These are phyloP conservation scores for Gnatocerus cornutus DNA, from an alignment of 2,888 invertebrate genomes.

Conservation along the genomic window DNA sequence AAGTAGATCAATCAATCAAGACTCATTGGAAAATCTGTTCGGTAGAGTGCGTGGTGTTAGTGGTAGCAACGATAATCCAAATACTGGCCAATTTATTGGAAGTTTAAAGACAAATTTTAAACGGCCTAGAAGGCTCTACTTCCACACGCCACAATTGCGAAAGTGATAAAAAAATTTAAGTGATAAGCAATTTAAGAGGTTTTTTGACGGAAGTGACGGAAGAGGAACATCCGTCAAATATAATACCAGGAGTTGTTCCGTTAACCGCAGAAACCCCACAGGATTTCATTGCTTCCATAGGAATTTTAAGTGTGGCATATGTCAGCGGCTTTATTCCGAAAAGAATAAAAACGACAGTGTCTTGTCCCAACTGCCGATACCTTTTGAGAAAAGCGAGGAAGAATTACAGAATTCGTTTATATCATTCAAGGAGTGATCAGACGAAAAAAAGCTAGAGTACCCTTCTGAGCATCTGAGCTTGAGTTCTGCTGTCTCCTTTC, in stretches of 20 bases:
- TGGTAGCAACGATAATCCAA: slow-evolving; percentile 52
- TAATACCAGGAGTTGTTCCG: slow-evolving; percentile 18
- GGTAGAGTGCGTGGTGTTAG: slow-evolving; percentile 49
- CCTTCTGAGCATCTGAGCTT: too few relatives aligned
- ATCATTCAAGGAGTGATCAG: slow-evolving; percentile 19
- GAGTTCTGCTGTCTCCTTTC: too few relatives aligned
- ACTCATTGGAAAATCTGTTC: slow-evolving; percentile 53
- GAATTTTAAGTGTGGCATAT: slow-evolving; percentile 20
- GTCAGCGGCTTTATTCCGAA: slow-evolving; percentile 30
- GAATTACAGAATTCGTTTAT: slow-evolving; percentile 34
- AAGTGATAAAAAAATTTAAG: too few relatives aligned
- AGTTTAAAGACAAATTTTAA: slow-evolving; percentile 52
- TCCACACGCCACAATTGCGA: slow-evolving; percentile 36
- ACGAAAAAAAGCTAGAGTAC: too few relatives aligned
- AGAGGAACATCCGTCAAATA: slow-evolving; percentile 38
- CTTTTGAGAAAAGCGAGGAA: slow-evolving; percentile 1
- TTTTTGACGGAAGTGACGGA: too few relatives aligned
- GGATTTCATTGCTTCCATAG: slow-evolving; percentile 10
- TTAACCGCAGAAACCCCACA: not conserved
- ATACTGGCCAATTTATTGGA: slow-evolving; percentile 48
- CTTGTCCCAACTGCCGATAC: slow-evolving; percentile 9
- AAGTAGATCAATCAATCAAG: slow-evolving; percentile 52
- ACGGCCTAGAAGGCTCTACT: slow-evolving; percentile 36
- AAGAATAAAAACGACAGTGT: not conserved
- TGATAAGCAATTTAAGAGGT: too few relatives aligned